Conservation (phyloP, 2,797 vertebrate genomes). For the Falco concolor region DNA sequence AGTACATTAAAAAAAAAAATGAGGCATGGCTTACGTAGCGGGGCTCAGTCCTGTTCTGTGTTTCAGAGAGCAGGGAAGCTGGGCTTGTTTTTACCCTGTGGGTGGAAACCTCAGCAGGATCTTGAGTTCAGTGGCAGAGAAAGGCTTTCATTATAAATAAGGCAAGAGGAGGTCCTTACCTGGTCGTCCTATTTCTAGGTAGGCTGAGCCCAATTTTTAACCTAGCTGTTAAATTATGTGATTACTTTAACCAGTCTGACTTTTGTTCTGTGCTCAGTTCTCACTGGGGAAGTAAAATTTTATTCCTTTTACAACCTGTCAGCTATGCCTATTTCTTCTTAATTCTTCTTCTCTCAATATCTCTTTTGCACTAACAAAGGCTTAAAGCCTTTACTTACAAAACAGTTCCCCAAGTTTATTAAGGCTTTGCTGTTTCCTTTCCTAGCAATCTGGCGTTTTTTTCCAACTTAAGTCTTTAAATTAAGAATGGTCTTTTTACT, state of each 20-base stretch:
- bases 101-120: neutral
- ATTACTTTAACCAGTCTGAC: neutral
- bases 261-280: neutral
- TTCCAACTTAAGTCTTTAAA: neutral
- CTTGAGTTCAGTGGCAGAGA: neutral
- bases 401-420: neutral
- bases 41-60: neutral
- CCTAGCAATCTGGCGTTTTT: neutral
- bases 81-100: neutral
- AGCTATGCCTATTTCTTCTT: neutral
- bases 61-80: neutral
- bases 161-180: neutral
- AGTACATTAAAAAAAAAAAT: neutral
- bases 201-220: neutral
- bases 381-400: neutral
- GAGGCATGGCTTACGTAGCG: accelerated
- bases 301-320: neutral
- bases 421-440: neutral
- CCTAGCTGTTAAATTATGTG: neutral
- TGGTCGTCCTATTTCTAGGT: neutral
- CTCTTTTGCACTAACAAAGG: neutral
- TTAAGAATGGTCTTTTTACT: neutral
- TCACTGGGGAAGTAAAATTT: neutral
- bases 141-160: neutral
- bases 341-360: neutral